A percentile compares a stretch with the other conserved stretches of the same genome.
These are phyloP conservation scores for Chromoteleia sp. DNA, from an alignment of 2,888 invertebrate genomes.

Conservation along the genomic window DNA sequence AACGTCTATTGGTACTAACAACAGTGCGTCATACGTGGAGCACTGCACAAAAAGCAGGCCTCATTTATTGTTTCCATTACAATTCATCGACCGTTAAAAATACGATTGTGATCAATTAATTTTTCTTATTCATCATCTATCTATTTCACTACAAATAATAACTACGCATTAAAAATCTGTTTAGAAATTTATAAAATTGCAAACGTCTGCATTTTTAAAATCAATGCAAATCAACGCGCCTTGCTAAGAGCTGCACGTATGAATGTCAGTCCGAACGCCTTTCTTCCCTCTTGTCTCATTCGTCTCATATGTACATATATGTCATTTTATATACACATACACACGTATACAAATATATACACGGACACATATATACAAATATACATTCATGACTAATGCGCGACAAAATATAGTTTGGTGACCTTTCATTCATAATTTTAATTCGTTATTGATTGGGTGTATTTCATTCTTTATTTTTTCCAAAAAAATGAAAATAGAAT, in stretches of 20 bases:
- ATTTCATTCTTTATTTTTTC: not conserved
- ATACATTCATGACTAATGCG: constrained; percentile 56
- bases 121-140: constrained; percentile 23
- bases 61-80: constrained; percentile 21
- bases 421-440: not conserved
- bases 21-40: constrained; percentile 48
- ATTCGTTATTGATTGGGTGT: not conserved
- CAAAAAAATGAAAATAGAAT: not conserved
- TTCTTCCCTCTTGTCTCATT: constrained; percentile 39
- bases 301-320: constrained; percentile 58
- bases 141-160: constrained; percentile 48
- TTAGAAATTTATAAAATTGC: constrained; percentile 65
- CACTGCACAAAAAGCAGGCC: constrained; percentile 60
- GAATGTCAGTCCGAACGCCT: constrained; percentile 49
- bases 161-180: constrained; percentile 42
- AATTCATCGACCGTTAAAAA: constrained; percentile 36
- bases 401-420: constrained; percentile 3
- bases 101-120: constrained; percentile 39
- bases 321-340: constrained; percentile 69
- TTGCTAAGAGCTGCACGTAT: constrained; percentile 44
- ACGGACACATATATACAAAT: constrained; percentile 57
- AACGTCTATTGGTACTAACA: constrained; percentile 49
- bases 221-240: constrained; percentile 45
- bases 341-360: constrained; percentile 63
- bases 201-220: constrained; percentile 54